phyloP scores from a whole-genome alignment of 2,888 invertebrate species.

The Cataglyphis altisquamis region DNA sequence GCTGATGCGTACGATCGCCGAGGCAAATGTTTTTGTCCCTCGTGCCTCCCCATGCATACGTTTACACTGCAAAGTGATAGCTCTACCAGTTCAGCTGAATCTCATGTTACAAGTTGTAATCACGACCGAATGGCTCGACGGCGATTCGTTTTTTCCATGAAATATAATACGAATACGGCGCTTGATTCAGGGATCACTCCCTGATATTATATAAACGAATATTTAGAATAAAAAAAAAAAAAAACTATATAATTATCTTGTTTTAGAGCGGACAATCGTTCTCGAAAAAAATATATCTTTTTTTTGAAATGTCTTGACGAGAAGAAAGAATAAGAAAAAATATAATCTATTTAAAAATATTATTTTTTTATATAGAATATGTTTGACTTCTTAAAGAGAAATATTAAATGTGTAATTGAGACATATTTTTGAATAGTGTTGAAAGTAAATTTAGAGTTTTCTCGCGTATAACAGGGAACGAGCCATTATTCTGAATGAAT shows the following conservation, averaged over 20 bases:
- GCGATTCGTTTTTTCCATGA: constrained; percentile 19
- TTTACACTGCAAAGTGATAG: constrained; percentile 46
- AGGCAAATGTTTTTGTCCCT: constrained; percentile 42
- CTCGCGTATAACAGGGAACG: background rate
- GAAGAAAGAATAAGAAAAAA: background rate
- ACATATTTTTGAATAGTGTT: constrained; percentile 6
- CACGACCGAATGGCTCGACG: constrained; percentile 15
- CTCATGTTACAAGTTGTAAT: constrained; percentile 23
- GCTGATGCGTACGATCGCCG: background rate
- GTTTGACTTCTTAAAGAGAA: background rate
- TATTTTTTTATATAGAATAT: background rate
- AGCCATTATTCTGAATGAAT: constrained; percentile 7
- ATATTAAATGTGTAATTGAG: constrained; percentile 1
- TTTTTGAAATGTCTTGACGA: background rate
- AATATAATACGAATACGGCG: constrained; percentile 19
- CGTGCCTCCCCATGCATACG: constrained; percentile 16
- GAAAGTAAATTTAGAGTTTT: constrained; percentile 6
- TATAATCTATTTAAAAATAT: constrained; percentile 7
- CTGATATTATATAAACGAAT: background rate
- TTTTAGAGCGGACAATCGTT: background rate
- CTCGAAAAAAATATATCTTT: too few species aligned
- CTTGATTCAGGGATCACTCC: constrained; percentile 24
- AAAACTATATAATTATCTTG: background rate
- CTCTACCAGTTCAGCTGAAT: constrained; percentile 22
- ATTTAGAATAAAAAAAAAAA: constrained; percentile 16